A percentile compares a stretch with the other conserved stretches of the same genome.
Evolutionary conservation across 2,113 vertebrate species (phyloP).

Genomic region (Harpagus bidentatus): DNA sequence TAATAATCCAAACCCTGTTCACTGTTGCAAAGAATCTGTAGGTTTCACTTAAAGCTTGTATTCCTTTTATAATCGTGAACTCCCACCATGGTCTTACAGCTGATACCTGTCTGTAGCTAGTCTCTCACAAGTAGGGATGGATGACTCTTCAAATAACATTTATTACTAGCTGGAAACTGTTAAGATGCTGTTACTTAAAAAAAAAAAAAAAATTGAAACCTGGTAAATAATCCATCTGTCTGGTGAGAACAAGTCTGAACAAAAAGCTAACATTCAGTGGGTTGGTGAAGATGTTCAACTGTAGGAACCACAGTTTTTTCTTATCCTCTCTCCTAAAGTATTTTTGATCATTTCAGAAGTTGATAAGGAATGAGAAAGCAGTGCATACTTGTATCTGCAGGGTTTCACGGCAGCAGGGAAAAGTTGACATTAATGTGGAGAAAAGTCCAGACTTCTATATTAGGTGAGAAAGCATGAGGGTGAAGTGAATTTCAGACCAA

Average conservation of each 20-base stretch:
- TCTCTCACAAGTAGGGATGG: background rate
- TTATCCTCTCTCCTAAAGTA: background rate
- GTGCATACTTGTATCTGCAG: background rate
- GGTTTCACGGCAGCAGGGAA: background rate
- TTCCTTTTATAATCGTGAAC: background rate
- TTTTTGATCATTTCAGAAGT: background rate
- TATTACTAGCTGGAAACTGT: background rate
- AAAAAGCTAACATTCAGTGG: background rate
- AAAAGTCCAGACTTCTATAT: background rate
- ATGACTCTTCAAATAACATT: background rate
- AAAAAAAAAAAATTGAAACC: background rate
- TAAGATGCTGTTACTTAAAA: background rate
- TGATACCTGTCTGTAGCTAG: background rate
- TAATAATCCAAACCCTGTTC: background rate
- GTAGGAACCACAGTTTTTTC: background rate
- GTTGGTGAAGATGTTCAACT: background rate
- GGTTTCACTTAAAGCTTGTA: background rate
- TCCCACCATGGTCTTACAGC: background rate
- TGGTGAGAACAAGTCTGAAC: background rate
- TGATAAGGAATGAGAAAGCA: background rate
- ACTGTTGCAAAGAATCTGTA: background rate
- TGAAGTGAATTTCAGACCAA: background rate
- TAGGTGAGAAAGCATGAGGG: background rate
- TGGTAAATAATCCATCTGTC: background rate
- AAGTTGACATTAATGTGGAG: background rate